These are phyloP conservation scores for Diadumene lineata DNA, from an alignment of 92 coral and sea anemone genomes.

Conservation along the genomic window DNA sequence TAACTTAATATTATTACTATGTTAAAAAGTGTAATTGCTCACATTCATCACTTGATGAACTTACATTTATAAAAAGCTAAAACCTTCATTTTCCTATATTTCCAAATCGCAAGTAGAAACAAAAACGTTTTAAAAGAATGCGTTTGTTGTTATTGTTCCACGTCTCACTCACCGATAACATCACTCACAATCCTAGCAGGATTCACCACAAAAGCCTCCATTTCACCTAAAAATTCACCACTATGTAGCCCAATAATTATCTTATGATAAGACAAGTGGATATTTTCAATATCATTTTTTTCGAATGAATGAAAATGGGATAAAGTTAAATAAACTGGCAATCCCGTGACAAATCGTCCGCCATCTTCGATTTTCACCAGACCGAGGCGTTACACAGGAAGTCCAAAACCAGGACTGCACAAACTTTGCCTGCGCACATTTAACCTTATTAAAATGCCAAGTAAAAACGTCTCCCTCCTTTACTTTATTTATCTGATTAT, in stretches of 20 bases:
- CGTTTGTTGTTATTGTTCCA: neutral
- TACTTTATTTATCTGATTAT: no score
- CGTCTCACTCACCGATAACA: constrained; percentile 83
- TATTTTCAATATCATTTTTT: neutral
- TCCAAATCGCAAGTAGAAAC: neutral
- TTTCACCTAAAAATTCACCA: constrained; percentile 12
- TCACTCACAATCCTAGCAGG: constrained; percentile 81
- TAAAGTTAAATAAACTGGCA: neutral
- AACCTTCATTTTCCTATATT: neutral
- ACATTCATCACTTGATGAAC: no score
- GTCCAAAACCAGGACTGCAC: neutral
- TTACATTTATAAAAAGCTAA: neutral
- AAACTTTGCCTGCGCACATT: no score
- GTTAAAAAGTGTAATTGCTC: no score
- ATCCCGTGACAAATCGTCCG: constrained; percentile 3
- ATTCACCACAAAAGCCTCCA: constrained; percentile 90
- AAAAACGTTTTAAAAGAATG: neutral
- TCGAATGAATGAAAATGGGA: neutral
- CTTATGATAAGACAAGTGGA: neutral
- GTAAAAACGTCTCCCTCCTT: no score
- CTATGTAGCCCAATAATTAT: neutral
- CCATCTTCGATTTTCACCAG: neutral
- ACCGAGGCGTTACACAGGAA: neutral
- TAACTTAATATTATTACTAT: no score
- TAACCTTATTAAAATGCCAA: no score